phyloP scores from a whole-genome alignment of 2,888 invertebrate species.

The Pseudococcus viburni region DNA sequence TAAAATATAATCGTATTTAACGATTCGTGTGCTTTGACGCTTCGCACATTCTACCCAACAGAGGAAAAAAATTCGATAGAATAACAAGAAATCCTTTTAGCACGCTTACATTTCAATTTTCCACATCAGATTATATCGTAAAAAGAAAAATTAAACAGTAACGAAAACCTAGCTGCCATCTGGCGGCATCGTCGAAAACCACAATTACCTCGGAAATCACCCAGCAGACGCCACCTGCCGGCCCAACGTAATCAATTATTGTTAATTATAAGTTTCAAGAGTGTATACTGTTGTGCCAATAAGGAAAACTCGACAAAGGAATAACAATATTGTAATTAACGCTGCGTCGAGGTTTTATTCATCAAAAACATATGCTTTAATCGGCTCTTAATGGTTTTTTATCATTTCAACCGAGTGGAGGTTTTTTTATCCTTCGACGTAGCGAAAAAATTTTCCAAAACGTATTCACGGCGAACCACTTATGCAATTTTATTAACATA shows the following conservation, averaged over 20 bases:
- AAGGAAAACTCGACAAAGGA: conserved; percentile 55
- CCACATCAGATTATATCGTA: neutral
- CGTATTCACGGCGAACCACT: conserved; percentile 39
- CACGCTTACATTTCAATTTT: conserved; percentile 46
- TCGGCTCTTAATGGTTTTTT: conserved; percentile 27
- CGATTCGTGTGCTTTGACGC: conserved; percentile 44
- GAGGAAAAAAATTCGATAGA: conserved; percentile 43
- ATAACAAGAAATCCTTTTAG: conserved; percentile 55
- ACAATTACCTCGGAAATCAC: too few species aligned
- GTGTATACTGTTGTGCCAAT: conserved; percentile 52
- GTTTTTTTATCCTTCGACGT: neutral
- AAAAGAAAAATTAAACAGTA: neutral
- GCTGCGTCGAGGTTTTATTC: conserved; percentile 36
- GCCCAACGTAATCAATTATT: conserved; percentile 47
- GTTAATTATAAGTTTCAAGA: conserved; percentile 51
- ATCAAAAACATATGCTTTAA: conserved; percentile 24
- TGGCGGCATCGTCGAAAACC: neutral
- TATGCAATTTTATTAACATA: conserved; percentile 23
- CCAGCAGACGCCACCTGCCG: conserved; percentile 28
- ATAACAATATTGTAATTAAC: conserved; percentile 48
- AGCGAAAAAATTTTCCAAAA: neutral
- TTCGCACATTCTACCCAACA: neutral
- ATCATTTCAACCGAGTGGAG: neutral
- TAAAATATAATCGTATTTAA: conserved; percentile 51
- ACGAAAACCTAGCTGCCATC: neutral